Percentiles rank a stretch among this genome's conserved stretches.
These are phyloP conservation scores for Muscina levida DNA, from an alignment of 2,888 invertebrate genomes.

Conservation along the genomic window DNA sequence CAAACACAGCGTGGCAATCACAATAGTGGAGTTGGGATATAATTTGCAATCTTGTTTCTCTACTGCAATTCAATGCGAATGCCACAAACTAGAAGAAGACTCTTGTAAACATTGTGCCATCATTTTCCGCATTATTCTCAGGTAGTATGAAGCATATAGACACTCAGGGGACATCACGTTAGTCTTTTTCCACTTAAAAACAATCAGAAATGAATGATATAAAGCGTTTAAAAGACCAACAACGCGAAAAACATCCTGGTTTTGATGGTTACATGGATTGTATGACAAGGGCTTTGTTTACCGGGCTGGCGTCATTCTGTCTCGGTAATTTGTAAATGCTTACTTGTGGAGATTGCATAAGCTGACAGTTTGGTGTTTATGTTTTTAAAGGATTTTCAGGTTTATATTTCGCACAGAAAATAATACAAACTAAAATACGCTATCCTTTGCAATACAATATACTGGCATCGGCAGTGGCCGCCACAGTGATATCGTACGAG, in stretches of 20 bases:
- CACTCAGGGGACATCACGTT: no score
- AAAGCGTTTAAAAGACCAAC: constrained; percentile 78
- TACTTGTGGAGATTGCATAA: constrained; percentile 67
- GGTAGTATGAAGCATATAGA: no score
- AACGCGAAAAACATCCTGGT: constrained; percentile 79
- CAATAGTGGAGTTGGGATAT: no score
- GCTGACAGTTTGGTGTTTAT: constrained; percentile 45
- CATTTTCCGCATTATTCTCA: no score
- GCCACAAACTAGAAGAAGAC: no score
- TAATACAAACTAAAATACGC: constrained; percentile 75
- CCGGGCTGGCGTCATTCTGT: constrained; percentile 80
- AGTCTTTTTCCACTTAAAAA: no score
- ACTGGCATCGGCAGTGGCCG: constrained; percentile 76
- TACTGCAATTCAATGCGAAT: no score
- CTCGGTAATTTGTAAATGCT: constrained; percentile 73
- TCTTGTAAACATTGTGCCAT: no score
- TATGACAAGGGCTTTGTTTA: constrained; percentile 80
- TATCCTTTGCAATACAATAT: constrained; percentile 78
- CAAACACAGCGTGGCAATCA: no score
- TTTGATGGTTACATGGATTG: constrained; percentile 80
- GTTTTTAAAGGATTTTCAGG: constrained; percentile 79
- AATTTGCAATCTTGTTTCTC: no score
- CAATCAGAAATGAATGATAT: constrained; percentile 78
- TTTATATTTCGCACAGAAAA: constrained; percentile 79
- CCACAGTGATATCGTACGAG: constrained; percentile 77